phyloP scores from a whole-genome alignment of 2,113 vertebrate genomes.

The Aphyosemion australe region DNA sequence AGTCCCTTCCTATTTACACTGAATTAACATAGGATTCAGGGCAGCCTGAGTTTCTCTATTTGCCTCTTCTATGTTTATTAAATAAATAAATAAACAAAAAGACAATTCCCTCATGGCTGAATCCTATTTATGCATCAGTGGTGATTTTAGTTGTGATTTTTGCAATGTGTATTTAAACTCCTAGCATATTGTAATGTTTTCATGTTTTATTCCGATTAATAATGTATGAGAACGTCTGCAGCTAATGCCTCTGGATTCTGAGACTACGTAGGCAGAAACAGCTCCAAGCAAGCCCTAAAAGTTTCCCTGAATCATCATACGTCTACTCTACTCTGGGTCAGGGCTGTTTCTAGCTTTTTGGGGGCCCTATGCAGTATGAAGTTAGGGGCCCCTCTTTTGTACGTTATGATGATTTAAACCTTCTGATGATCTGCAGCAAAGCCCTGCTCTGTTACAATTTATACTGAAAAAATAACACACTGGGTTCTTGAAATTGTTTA shows the following conservation, averaged over 20 bases:
- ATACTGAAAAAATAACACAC: too few relatives aligned
- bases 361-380: too few relatives aligned
- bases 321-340: too few relatives aligned
- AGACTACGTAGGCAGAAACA: background rate
- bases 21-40: slow-evolving; percentile 26
- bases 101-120: background rate
- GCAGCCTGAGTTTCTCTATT: slow-evolving; percentile 3
- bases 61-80: background rate
- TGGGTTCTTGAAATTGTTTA: too few relatives aligned
- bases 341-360: too few relatives aligned
- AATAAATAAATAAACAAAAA: too few relatives aligned
- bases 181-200: background rate
- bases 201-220: background rate
- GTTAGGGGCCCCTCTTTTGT: too few relatives aligned
- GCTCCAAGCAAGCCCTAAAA: background rate
- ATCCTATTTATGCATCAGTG: background rate
- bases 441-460: too few relatives aligned
- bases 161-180: slow-evolving; percentile 2
- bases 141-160: background rate
- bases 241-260: background rate
- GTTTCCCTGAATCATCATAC: too few relatives aligned
- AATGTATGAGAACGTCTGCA: background rate
- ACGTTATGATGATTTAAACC: too few relatives aligned
- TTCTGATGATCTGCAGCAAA: too few relatives aligned
- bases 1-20: slow-evolving; percentile 11